A percentile compares a stretch with the other conserved stretches of the same genome.
Conservation (phyloP, 2,113 vertebrate genomes). For the Lamprologus sp. region DNA sequence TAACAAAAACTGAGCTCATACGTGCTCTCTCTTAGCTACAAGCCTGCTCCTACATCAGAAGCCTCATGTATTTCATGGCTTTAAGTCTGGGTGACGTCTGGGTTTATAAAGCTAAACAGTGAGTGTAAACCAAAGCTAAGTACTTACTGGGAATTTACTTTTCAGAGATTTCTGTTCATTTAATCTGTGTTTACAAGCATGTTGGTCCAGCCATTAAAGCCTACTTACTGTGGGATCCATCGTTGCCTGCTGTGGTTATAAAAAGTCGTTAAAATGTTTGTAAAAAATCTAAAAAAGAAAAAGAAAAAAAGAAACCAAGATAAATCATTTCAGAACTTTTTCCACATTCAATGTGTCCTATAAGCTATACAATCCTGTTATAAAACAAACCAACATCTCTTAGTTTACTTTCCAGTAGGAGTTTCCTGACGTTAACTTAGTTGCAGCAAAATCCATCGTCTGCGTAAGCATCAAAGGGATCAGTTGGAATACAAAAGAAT, state of each 20-base stretch:
- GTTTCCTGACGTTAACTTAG: neutral
- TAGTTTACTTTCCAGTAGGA: neutral
- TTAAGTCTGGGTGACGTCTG: neutral
- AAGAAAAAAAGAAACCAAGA: neutral
- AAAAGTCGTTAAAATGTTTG: neutral
- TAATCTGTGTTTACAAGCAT: neutral
- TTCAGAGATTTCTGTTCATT: neutral
- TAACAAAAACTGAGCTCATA: neutral
- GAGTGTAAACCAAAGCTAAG: neutral
- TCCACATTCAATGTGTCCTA: neutral
- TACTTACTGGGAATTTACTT: neutral
- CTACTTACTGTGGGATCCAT: neutral
- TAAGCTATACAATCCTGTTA: neutral
- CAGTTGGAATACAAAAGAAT: neutral
- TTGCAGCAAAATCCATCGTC: neutral
- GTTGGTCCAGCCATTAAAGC: neutral
- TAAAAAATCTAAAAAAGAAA: neutral
- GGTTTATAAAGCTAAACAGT: neutral
- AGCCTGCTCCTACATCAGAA: neutral
- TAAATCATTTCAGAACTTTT: neutral
- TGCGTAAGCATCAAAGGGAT: neutral
- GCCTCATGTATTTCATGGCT: neutral
- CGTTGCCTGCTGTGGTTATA: neutral
- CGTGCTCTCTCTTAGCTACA: neutral
- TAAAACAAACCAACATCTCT: neutral